Base-by-base conservation (phyloP, 92 coral and sea anemone species). In the Pocillopora grandis region DNA sequence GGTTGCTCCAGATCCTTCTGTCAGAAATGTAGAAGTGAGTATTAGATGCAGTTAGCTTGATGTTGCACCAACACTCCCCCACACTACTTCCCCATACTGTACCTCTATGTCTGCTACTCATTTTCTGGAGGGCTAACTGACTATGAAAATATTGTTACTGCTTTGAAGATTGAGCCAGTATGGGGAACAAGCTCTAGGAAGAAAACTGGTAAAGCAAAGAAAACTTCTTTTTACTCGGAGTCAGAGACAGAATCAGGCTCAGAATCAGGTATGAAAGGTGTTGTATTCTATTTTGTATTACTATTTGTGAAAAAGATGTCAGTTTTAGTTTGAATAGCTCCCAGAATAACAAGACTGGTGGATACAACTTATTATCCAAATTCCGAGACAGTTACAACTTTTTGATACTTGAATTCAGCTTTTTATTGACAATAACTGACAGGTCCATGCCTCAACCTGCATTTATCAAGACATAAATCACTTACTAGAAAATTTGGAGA, bases 1-100 rank as follows among this genome's bases (percentile, higher is more conserved):
- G 18, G 89, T 79, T 23, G 90, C 98, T 13, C 98, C 98, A 15
- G 98, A 96, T 70, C 87, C 98, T 21, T 90, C 98, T 8, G 98
- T 96, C 58, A 88, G 98, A 78, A 92, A 94, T 84, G 98, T 96
- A 17, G 98, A 96, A 91, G 98, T 95, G 62, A 70, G 87, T 52
- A 31, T 1, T 52, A 1, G 27, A 58, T 52, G 23, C 18, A 21
- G 10, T 42, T 49, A 42, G 8, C 52, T 42, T 42, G 52, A 42
- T 42, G 52, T 42, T 3, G 8, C 78, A 33, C 3, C 55, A 35
- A 33, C n/a, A 18, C 27, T 15, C 83, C 62, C 14, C 13, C 33
- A 31, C 16, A 20, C 31, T 27, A 27, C 31, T 27, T 27, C 31
- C 31, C 31, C 31, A 27, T 27, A 27, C 31, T 27, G 31, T 58